phyloP scores from a whole-genome alignment of 2,888 invertebrate genomes.

The Branchipolynoe longqiensis region DNA sequence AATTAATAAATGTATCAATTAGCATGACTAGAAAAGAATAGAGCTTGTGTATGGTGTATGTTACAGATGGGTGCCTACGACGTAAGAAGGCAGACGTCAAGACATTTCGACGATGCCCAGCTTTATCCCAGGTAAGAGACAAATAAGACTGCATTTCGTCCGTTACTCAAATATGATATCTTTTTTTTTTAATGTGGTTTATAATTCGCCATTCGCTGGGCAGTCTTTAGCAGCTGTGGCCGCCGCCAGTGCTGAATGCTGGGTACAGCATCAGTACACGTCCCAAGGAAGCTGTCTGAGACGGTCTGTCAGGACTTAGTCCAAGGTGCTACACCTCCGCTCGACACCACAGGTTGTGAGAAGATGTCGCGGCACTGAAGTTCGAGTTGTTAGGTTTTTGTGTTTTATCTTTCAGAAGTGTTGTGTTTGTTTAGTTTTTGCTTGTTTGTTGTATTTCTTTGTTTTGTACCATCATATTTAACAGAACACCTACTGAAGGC shows the following conservation, averaged over 20 bases:
- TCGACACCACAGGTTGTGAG: constrained; percentile 31
- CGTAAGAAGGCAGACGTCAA: constrained; percentile 24
- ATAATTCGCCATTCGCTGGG: neutral
- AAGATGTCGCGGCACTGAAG: no score
- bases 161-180: no score
- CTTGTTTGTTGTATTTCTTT: constrained; percentile 4
- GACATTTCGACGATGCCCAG: neutral
- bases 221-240: constrained; percentile 34
- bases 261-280: neutral
- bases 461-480: neutral
- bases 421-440: neutral
- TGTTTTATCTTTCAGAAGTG: constrained; percentile 20
- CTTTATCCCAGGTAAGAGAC: neutral
- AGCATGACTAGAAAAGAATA: neutral
- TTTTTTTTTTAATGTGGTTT: no score
- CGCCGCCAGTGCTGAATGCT: constrained; percentile 22
- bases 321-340: constrained; percentile 27
- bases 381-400: no score
- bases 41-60: neutral
- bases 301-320: neutral
- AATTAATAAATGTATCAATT: neutral
- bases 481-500: constrained; percentile 30
- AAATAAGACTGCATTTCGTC: neutral
- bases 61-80: neutral
- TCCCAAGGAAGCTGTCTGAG: constrained; percentile 28